Evolutionary conservation across 2,888 invertebrate genomes (phyloP).

Genomic region (Acleris holmiana): DNA sequence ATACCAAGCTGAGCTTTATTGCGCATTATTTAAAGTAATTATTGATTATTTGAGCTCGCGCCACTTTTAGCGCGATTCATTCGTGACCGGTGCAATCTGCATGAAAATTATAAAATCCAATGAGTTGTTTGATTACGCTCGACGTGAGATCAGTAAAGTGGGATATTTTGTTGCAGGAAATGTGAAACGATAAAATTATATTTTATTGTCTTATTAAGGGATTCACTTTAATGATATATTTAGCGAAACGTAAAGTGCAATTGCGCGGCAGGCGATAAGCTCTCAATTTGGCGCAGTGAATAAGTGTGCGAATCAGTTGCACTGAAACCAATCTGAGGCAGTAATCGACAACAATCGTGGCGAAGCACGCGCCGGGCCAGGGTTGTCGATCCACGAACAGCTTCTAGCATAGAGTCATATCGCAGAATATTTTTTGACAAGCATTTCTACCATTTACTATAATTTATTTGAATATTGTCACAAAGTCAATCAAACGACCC

Average conservation of each 20-base stretch:
- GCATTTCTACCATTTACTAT: too few relatives aligned
- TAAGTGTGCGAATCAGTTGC: slow-evolving; percentile 16
- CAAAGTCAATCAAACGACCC: too few relatives aligned
- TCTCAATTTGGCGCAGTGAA: slow-evolving; percentile 11
- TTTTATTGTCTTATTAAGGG: too few relatives aligned
- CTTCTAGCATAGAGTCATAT: too few relatives aligned
- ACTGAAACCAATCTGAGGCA: slow-evolving; percentile 50
- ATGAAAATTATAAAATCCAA: slow-evolving; percentile 66
- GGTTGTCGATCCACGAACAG: slow-evolving; percentile 1
- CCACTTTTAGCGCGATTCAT: slow-evolving; percentile 48
- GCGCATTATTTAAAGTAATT: slow-evolving; percentile 63
- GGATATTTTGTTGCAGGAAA: background rate
- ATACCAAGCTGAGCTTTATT: slow-evolving; percentile 57
- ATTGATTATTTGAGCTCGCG: slow-evolving; percentile 55
- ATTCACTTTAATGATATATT: too few relatives aligned
- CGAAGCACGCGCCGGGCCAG: slow-evolving; percentile 58
- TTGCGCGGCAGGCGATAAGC: slow-evolving; percentile 5
- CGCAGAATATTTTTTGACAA: too few relatives aligned
- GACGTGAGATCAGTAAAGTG: slow-evolving; percentile 48
- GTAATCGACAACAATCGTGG: slow-evolving; percentile 64
- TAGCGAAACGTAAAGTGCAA: background rate
- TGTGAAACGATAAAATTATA: background rate
- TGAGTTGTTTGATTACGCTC: slow-evolving; percentile 65
- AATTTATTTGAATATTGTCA: too few relatives aligned
- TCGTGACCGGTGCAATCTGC: slow-evolving; percentile 54